Evolutionary conservation across 2,797 vertebrate species (phyloP), one percentile per base, ranked within the genome.

Genomic region (Florisuga fusca): DNA sequence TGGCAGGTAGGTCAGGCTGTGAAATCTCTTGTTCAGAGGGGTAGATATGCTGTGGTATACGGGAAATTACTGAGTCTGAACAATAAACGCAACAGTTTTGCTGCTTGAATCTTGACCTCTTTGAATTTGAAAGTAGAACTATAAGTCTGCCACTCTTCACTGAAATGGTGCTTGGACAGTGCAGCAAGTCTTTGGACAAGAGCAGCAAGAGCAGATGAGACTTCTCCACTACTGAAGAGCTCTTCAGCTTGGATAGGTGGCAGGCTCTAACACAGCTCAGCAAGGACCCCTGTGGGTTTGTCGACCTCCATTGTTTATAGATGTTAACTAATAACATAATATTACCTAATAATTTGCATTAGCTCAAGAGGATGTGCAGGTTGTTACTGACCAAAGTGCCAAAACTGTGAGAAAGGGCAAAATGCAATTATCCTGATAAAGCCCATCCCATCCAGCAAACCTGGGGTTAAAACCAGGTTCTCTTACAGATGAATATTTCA

Each of bases 401-500:
- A 58, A 45, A 81, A 69, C 69, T 33, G 43, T 20, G 8, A 43
- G 69, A 74, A 85, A 77, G 34, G 43, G 38, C 36, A 72, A 81
- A 93, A 58, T 31, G 10, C 2, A 63, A 15, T 86, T 90, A 51
- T 41, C 50, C 33, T 38, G 34, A 93, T 55, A 78, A 75, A 90
- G 48, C 46, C 75, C n/a, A 50, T 72, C 36, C n/a, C 53, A 31
- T 29, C 51, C 73, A 79, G 51, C 46, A 76, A 51, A 75, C 55
- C 45, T 79, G 11, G 27, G 15, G 23, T 23, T 75, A 54, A 86
- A 91, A 23, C 54, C 29, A 8, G 29, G 23, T 90, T 22, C 13
- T 69, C 10, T 72, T 51, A 41, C 0, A 6, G 74, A 29, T 0
- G 0, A 75, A 55, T 63, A 67, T 57, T 63, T 67, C 15, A 21